Percentiles rank a stretch among this genome's conserved stretches.
Evolutionary conservation across 1,140 invertebrate species (phyloP).

Genomic region (Brachionus asplanchnoidis): DNA sequence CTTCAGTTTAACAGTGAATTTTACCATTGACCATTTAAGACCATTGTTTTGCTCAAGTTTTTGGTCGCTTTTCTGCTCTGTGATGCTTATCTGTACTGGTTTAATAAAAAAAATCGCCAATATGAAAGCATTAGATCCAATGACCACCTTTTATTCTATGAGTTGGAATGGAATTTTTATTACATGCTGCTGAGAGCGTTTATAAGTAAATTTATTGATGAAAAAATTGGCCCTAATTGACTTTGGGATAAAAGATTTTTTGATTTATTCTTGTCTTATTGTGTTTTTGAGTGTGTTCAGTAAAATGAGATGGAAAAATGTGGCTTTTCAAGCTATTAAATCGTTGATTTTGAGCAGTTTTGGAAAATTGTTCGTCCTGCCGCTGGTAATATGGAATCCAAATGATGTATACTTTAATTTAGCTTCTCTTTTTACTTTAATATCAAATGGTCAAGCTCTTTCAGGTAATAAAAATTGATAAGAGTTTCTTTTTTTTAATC

Average conservation of each 20-base stretch:
- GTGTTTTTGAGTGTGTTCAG: neutral
- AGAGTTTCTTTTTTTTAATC: neutral
- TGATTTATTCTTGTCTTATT: neutral
- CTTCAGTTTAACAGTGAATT: neutral
- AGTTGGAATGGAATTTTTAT: constrained; percentile 41
- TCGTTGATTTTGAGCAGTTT: constrained; percentile 29
- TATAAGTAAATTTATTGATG: neutral
- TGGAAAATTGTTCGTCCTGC: constrained; percentile 28
- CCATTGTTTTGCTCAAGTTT: neutral
- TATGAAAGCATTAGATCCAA: constrained; percentile 34
- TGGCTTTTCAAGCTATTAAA: neutral
- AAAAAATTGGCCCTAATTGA: neutral
- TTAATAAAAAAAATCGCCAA: constrained; percentile 38
- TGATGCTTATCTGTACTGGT: constrained; percentile 38
- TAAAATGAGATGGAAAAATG: neutral
- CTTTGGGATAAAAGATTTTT: neutral
- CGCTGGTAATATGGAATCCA: constrained; percentile 38
- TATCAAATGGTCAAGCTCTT: neutral
- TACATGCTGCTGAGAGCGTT: constrained; percentile 9
- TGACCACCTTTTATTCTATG: constrained; percentile 35
- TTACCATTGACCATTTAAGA: neutral
- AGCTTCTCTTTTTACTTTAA: neutral
- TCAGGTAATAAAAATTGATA: neutral
- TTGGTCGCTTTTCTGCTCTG: constrained; percentile 19
- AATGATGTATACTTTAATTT: constrained; percentile 30